phyloP scores from a whole-genome alignment of 2,888 invertebrate species.

The Ypsolopha sequella region DNA sequence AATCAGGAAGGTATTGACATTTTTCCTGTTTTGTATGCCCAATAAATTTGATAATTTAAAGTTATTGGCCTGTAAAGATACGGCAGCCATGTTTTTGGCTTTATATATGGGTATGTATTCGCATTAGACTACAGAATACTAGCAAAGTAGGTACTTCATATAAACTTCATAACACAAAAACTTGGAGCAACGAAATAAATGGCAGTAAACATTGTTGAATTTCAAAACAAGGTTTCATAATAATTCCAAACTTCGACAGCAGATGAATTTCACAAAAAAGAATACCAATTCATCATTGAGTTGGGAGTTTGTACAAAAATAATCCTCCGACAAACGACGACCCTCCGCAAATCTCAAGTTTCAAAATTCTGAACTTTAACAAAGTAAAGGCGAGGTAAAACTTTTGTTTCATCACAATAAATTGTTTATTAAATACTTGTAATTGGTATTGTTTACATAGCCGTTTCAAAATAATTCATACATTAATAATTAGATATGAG shows the following conservation, averaged over 20 bases:
- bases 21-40: conserved; percentile 21
- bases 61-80: too few relatives aligned
- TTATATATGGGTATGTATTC: too few relatives aligned
- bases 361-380: not conserved
- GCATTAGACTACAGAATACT: too few relatives aligned
- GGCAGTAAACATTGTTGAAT: too few relatives aligned
- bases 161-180: too few relatives aligned
- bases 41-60: conserved; percentile 4
- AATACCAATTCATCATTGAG: conserved; percentile 23
- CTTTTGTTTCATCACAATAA: not conserved
- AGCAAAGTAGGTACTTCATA: too few relatives aligned
- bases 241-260: too few relatives aligned
- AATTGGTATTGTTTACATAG: too few relatives aligned
- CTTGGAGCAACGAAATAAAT: too few relatives aligned
- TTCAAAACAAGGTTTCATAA: too few relatives aligned
- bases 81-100: too few relatives aligned
- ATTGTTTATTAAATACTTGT: not conserved
- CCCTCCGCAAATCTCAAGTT: not conserved
- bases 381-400: not conserved
- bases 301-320: conserved; percentile 17
- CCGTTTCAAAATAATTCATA: not conserved
- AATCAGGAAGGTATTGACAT: conserved; percentile 56
- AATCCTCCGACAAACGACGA: conserved; percentile 8
- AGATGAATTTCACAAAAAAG: conserved; percentile 9
- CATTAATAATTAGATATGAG: too few relatives aligned